Base-by-base conservation (phyloP, 1,140 invertebrate genomes). In the Chelonus insularis region DNA sequence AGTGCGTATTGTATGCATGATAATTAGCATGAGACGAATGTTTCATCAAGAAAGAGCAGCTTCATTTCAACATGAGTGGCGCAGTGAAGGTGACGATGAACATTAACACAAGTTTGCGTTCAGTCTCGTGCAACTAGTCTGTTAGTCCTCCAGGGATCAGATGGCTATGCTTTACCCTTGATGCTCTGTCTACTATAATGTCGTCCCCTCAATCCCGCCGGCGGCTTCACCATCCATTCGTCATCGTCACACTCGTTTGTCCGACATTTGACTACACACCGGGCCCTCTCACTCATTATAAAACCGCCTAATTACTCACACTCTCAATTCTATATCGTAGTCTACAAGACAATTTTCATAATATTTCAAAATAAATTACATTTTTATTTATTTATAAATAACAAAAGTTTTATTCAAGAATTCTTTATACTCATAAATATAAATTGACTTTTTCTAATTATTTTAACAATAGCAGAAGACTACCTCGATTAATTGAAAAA, bases 381-480 rank as follows among this genome's bases (percentile, higher is more conserved):
- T n/a, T n/a, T n/a, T 51, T 51, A 57, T 57, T 51, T 29, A 60
- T 54, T 23, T 32, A 23, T 45, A 39, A 39, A 20, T 60, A 25
- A 6, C 21, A 51, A 57, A 41, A 57, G 32, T 63, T 39, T 34
- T 18, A n/a, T n/a, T n/a, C n/a, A n/a, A n/a, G n/a, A n/a, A n/a
- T n/a, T n/a, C n/a, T n/a, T n/a, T 29, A 29, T 7, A 29, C 75
- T 79, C 76, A 79, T 79, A 78, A 79, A 79, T 79, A 79, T 78
- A 79, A 78, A 78, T 78, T 70, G 75, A 68, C 75, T 77, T 74
- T 70, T 72, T 69, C 63, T 68, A 75, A 79, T 77, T 76, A 76
- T 66, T 56, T 57, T 5, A 29, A 63, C 41, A 61, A 67, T 52
- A 58, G 51, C 48, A 50, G 59, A 6, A 41, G 16, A 25, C 39